Percentiles rank a stretch among this genome's conserved stretches.
phyloP scores from a whole-genome alignment of 2,113 vertebrate species.

The Axis porcinus region DNA sequence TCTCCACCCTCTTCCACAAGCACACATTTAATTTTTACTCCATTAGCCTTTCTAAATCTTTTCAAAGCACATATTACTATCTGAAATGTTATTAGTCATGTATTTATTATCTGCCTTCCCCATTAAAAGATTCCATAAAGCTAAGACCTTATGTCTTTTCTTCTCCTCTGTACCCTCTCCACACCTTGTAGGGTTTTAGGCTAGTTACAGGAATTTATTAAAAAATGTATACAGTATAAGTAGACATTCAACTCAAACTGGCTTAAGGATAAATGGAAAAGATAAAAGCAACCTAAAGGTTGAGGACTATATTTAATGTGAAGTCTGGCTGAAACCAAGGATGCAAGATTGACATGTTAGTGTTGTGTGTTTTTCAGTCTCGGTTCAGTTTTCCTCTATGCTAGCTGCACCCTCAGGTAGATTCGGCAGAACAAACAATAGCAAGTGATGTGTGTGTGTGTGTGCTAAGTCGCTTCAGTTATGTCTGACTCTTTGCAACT shows the following conservation, averaged over 20 bases:
- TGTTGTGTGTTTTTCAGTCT: not conserved
- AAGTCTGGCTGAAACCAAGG: not conserved
- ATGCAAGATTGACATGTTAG: not conserved
- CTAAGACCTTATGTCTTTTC: not conserved
- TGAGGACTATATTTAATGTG: not conserved
- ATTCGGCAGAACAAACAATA: not conserved
- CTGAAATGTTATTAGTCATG: not conserved
- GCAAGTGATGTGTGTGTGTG: not conserved
- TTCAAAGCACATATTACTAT: not conserved
- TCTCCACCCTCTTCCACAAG: not conserved
- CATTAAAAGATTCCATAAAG: not conserved
- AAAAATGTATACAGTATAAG: not conserved
- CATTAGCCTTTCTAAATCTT: constrained; percentile 4
- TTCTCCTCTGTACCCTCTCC: not conserved
- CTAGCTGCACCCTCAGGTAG: not conserved
- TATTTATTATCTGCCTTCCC: not conserved
- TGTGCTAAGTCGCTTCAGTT: not conserved
- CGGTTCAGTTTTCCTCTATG: not conserved
- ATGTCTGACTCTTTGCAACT: not conserved
- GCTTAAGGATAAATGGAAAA: not conserved
- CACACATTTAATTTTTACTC: not conserved
- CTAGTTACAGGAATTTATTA: not conserved
- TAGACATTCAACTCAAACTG: not conserved
- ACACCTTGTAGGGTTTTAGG: not conserved
- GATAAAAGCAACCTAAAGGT: not conserved